A percentile compares a stretch with the other conserved stretches of the same genome.
Evolutionary conservation across 2,797 vertebrate species (phyloP).

Genomic region (Microcaecilia unicolor): DNA sequence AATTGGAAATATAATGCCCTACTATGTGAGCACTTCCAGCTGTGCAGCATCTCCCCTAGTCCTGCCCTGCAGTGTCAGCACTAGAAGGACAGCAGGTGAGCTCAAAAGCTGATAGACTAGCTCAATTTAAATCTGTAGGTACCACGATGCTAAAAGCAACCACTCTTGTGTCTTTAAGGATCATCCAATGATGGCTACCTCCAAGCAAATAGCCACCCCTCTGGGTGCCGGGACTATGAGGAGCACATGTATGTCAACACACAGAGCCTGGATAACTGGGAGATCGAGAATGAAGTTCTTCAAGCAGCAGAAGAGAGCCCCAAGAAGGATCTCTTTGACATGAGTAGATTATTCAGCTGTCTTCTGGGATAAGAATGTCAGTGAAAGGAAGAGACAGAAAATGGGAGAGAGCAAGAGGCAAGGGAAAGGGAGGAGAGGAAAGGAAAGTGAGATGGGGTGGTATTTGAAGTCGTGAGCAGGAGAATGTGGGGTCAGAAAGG

Average conservation of each 20-base stretch:
- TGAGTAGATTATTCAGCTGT: too few relatives aligned
- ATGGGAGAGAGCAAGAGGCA: rapidly evolving
- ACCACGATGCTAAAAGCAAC: too few relatives aligned
- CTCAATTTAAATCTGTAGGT: background rate
- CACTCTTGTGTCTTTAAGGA: constrained; percentile 41
- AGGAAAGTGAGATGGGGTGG: rapidly evolving
- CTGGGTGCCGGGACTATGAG: constrained; percentile 72
- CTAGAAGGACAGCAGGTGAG: background rate
- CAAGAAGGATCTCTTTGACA: constrained; percentile 91
- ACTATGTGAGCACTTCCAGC: too few relatives aligned
- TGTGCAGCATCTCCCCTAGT: too few relatives aligned
- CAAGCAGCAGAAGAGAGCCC: constrained; percentile 70
- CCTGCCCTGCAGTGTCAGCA: background rate
- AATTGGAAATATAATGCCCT: too few relatives aligned
- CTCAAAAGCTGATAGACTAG: background rate
- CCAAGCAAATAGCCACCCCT: constrained; percentile 68
- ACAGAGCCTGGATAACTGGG: constrained; percentile 64
- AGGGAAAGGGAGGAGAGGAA: too few relatives aligned
- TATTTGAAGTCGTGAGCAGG: background rate
- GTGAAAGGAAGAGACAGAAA: too few relatives aligned
- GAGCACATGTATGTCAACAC: constrained; percentile 95
- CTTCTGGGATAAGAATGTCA: background rate
- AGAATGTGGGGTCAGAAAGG: too few relatives aligned
- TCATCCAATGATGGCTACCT: constrained; percentile 75
- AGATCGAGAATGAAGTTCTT: constrained; percentile 3